Conservation (phyloP, 2,113 vertebrate genomes). For the Pterophyllum scalare region DNA sequence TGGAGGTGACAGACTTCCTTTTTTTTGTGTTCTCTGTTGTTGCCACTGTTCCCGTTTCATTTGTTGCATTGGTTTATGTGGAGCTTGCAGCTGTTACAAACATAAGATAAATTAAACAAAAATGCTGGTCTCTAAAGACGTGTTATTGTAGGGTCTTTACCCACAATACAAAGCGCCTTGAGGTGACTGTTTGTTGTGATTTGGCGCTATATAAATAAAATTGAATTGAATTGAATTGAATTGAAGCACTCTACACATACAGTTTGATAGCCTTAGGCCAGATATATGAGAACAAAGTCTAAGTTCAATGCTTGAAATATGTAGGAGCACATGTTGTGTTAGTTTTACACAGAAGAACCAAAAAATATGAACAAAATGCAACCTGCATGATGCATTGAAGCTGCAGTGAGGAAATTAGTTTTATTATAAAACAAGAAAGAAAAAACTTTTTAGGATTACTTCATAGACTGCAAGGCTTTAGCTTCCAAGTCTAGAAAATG, state of each 20-base stretch:
- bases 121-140: not conserved
- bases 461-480: not conserved
- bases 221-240: too few relatives aligned
- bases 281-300: not conserved
- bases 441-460: not conserved
- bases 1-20: not conserved
- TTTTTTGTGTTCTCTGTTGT: not conserved
- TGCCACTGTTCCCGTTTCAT: not conserved
- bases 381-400: not conserved
- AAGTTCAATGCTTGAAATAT: not conserved
- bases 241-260: not conserved
- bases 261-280: not conserved
- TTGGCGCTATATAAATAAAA: too few relatives aligned
- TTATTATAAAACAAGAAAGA: not conserved
- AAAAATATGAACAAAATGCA: not conserved
- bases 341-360: not conserved
- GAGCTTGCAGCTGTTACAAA: not conserved
- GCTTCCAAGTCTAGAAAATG: not conserved
- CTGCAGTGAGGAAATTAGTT: not conserved
- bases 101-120: not conserved
- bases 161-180: too few relatives aligned
- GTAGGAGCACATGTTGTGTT: not conserved
- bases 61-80: constrained; percentile 14
- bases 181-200: too few relatives aligned
- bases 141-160: too few relatives aligned